phyloP scores from a whole-genome alignment of 2,888 invertebrate genomes.

The Melangyna quadrimaculata region DNA sequence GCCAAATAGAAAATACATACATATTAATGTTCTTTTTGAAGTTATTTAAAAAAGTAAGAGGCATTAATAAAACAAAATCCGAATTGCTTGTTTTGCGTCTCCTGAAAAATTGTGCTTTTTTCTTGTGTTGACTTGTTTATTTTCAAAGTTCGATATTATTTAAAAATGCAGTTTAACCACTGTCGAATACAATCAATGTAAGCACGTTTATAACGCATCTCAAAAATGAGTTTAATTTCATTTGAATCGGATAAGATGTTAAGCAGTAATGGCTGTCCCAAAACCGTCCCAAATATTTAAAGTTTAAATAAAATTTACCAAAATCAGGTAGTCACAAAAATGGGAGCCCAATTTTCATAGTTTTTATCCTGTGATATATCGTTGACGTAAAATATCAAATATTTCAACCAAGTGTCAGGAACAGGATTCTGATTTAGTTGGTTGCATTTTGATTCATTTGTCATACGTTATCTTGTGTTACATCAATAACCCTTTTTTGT shows the following conservation, averaged over 20 bases:
- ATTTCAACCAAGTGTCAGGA: not conserved
- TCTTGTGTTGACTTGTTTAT: too few species aligned
- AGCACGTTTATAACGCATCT: not conserved
- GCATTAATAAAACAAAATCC: too few species aligned
- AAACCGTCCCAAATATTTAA: not conserved
- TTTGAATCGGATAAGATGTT: not conserved
- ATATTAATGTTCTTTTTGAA: too few species aligned
- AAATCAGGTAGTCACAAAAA: not conserved
- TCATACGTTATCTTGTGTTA: not conserved
- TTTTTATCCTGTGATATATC: not conserved
- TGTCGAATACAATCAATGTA: too few species aligned
- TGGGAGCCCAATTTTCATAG: not conserved
- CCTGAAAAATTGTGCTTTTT: too few species aligned
- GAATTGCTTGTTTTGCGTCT: too few species aligned
- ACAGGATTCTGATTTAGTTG: not conserved
- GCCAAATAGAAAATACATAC: too few species aligned
- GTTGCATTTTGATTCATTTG: not conserved
- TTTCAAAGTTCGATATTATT: too few species aligned
- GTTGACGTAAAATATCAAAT: not conserved
- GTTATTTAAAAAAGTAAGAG: too few species aligned
- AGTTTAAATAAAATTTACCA: not conserved
- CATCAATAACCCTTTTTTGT: constrained; percentile 6
- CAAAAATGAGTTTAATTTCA: not conserved
- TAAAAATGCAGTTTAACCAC: too few species aligned
- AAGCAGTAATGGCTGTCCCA: not conserved